A percentile compares a stretch with the other conserved stretches of the same genome.
phyloP scores from a whole-genome alignment of 2,797 vertebrate genomes.

The Cygnus olor region DNA sequence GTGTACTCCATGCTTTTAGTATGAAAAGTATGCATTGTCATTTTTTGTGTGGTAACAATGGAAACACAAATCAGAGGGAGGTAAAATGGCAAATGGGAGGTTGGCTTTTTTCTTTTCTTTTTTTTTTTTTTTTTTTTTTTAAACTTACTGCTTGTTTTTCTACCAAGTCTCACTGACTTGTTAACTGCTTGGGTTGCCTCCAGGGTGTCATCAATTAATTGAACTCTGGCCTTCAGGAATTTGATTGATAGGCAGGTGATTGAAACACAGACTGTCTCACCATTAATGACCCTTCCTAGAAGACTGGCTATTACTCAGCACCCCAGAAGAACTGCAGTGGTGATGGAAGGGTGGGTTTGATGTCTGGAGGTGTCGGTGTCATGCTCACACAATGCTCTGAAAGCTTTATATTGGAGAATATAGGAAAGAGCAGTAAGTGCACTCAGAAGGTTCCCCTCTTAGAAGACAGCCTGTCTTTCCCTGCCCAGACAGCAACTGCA shows the following conservation, averaged over 20 bases:
- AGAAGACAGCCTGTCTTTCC: background rate
- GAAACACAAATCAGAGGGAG: conserved; percentile 60
- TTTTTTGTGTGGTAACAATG: background rate
- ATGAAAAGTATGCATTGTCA: conserved; percentile 40
- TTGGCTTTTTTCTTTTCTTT: background rate
- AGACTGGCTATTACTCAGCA: conserved; percentile 59
- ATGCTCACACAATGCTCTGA: conserved; percentile 48
- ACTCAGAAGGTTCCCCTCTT: background rate
- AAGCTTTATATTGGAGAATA: conserved; percentile 40
- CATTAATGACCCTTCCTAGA: conserved; percentile 74
- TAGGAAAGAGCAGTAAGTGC: background rate
- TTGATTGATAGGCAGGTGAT: conserved; percentile 81
- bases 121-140: background rate
- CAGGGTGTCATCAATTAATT: conserved; percentile 82
- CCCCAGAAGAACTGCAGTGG: conserved; percentile 69
- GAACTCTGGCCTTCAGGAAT: conserved; percentile 78
- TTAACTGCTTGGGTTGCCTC: conserved; percentile 79
- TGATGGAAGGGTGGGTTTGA: conserved; percentile 70
- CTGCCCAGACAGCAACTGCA: background rate
- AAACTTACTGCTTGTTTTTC: conserved; percentile 74
- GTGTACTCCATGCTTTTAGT: conserved; percentile 17
- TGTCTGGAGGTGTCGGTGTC: conserved; percentile 52
- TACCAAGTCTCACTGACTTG: conserved; percentile 76
- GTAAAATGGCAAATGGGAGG: conserved; percentile 36
- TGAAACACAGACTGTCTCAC: conserved; percentile 70